phyloP scores from a whole-genome alignment of 2,888 invertebrate genomes.

The Drepanosiphum platanoidis region DNA sequence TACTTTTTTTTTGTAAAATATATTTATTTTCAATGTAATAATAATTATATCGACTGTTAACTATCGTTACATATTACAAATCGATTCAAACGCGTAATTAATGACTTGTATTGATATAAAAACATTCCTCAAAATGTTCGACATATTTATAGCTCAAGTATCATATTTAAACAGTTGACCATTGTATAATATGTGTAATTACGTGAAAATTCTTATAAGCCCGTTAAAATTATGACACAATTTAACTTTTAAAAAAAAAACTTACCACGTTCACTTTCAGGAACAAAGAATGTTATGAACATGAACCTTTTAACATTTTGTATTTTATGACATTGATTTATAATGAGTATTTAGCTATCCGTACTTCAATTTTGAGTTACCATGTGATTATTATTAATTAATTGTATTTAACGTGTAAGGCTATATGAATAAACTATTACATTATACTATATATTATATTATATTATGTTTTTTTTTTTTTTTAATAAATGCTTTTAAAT shows the following conservation, averaged over 20 bases:
- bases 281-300: background rate
- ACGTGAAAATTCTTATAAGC: background rate
- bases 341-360: background rate
- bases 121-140: background rate
- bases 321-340: background rate
- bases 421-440: conserved; percentile 11
- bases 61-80: background rate
- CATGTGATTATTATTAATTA: conserved; percentile 39
- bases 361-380: conserved; percentile 35
- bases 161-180: background rate
- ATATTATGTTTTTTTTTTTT: background rate
- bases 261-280: background rate
- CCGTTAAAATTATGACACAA: background rate
- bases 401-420: conserved; percentile 5
- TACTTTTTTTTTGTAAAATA: background rate
- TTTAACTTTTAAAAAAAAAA: background rate
- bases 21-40: background rate
- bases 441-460: background rate
- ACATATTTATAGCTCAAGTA: background rate
- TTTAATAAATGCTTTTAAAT: conserved; percentile 37
- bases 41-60: background rate
- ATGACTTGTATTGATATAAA: background rate
- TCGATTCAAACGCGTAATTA: background rate
- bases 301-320: background rate
- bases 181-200: background rate